Conservation (phyloP, 2,888 invertebrate genomes). For the Esperia sulphurella region DNA sequence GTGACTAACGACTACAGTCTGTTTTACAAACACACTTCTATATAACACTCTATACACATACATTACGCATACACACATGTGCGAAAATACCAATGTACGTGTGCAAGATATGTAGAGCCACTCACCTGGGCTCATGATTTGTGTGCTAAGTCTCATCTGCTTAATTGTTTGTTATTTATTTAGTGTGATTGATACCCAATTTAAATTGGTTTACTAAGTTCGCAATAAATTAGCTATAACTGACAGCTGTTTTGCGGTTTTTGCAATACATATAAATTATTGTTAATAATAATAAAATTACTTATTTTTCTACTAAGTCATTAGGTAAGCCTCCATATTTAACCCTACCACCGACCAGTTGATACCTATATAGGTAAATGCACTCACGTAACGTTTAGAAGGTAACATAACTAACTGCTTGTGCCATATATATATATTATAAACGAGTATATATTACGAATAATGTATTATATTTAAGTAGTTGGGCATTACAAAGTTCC, state of each 20-base stretch:
- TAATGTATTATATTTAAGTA: too few species aligned
- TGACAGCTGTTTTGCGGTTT: neutral
- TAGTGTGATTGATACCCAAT: neutral
- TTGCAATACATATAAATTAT: neutral
- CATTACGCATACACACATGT: constrained; percentile 1
- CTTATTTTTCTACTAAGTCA: too few species aligned
- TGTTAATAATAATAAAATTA: too few species aligned
- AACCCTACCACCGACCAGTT: too few species aligned
- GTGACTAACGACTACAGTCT: constrained; percentile 51
- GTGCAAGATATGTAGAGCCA: constrained; percentile 17
- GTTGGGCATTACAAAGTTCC: too few species aligned
- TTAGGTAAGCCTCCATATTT: too few species aligned
- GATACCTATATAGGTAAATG: too few species aligned
- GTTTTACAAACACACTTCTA: constrained; percentile 44
- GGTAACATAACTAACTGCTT: too few species aligned
- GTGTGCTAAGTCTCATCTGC: constrained; percentile 11
- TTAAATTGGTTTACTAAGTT: constrained; percentile 6
- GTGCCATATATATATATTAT: too few species aligned
- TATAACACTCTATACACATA: constrained; percentile 23
- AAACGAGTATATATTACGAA: neutral
- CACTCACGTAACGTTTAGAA: too few species aligned
- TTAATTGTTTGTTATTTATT: constrained; percentile 13
- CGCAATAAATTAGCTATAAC: neutral
- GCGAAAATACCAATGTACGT: constrained; percentile 15
- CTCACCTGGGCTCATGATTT: constrained; percentile 20